Evolutionary conservation across 2,797 vertebrate genomes (phyloP).

Genomic region (Cirrhinus mrigala): DNA sequence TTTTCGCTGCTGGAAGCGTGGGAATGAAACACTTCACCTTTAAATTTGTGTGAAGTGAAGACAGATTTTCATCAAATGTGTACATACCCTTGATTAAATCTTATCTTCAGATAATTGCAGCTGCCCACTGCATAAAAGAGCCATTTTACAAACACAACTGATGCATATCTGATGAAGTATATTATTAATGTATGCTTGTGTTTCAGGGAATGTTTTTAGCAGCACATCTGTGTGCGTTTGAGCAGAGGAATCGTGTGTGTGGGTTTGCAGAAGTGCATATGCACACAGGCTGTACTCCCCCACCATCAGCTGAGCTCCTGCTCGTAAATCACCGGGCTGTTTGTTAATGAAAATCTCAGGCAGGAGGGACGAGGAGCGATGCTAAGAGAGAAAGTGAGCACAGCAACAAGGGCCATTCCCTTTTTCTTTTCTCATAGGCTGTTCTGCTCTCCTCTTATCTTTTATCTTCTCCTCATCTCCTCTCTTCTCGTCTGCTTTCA

Average conservation of each 20-base stretch:
- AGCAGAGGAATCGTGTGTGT: constrained; percentile 21
- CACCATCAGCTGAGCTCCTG: constrained; percentile 44
- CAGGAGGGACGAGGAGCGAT: constrained; percentile 46
- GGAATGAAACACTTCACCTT: background rate
- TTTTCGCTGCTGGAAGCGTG: background rate
- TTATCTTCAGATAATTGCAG: constrained; percentile 25
- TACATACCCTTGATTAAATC: constrained; percentile 21
- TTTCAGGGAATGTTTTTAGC: constrained; percentile 29
- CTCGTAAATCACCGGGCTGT: constrained; percentile 61
- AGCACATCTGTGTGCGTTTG: constrained; percentile 31
- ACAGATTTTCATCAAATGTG: constrained; percentile 27
- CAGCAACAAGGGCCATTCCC: constrained; percentile 32
- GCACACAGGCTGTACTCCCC: constrained; percentile 43
- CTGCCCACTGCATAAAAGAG: constrained; percentile 25
- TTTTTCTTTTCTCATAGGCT: constrained; percentile 19
- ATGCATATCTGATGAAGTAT: constrained; percentile 26
- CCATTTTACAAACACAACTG: constrained; percentile 39
- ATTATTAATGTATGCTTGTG: constrained; percentile 31
- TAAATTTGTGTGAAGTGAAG: constrained; percentile 45
- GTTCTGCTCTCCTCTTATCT: background rate
- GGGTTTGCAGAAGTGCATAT: constrained; percentile 51
- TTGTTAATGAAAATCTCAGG: constrained; percentile 62
- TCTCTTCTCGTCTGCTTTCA: too few species aligned
- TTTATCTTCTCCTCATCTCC: background rate
- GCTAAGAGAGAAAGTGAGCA: constrained; percentile 36